Evolutionary conservation across 2,888 invertebrate genomes (phyloP).

Genomic region (Brassicogethes aeneus): DNA sequence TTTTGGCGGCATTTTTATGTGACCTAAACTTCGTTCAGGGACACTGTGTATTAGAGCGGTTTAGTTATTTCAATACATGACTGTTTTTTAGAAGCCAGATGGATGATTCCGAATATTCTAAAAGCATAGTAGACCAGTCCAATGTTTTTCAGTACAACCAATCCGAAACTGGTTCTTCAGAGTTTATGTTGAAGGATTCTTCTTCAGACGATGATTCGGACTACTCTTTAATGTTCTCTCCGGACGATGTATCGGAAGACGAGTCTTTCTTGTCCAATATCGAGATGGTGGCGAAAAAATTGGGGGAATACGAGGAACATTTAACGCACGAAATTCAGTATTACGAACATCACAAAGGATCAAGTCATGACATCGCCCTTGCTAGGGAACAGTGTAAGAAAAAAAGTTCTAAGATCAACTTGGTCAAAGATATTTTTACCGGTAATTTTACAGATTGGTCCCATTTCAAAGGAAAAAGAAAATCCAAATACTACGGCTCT

Average conservation of each 20-base stretch:
- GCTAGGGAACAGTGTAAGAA: slow-evolving; percentile 3
- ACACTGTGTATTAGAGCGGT: too few relatives aligned
- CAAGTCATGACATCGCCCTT: slow-evolving; percentile 5
- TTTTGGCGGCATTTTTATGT: too few relatives aligned
- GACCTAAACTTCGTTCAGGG: too few relatives aligned
- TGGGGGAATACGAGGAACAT: slow-evolving; percentile 15
- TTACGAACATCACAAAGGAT: slow-evolving; percentile 1
- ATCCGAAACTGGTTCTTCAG: too few relatives aligned
- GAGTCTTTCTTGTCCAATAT: slow-evolving; percentile 23
- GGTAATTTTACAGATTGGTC: not conserved
- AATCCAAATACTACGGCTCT: slow-evolving; percentile 32
- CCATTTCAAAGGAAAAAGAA: not conserved
- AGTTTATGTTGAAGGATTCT: too few relatives aligned
- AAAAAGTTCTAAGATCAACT: not conserved
- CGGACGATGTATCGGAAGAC: slow-evolving; percentile 14
- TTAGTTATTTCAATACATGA: too few relatives aligned
- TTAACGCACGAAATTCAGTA: not conserved
- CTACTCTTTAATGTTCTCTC: not conserved
- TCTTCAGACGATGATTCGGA: slow-evolving; percentile 10
- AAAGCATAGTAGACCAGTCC: too few relatives aligned
- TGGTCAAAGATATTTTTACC: too few relatives aligned
- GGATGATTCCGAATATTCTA: too few relatives aligned
- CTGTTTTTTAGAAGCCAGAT: too few relatives aligned
- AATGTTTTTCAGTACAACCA: too few relatives aligned
- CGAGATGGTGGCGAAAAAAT: slow-evolving; percentile 3